These are phyloP conservation scores for Ciconia stormi DNA, from an alignment of 2,113 vertebrate species.

Conservation along the genomic window DNA sequence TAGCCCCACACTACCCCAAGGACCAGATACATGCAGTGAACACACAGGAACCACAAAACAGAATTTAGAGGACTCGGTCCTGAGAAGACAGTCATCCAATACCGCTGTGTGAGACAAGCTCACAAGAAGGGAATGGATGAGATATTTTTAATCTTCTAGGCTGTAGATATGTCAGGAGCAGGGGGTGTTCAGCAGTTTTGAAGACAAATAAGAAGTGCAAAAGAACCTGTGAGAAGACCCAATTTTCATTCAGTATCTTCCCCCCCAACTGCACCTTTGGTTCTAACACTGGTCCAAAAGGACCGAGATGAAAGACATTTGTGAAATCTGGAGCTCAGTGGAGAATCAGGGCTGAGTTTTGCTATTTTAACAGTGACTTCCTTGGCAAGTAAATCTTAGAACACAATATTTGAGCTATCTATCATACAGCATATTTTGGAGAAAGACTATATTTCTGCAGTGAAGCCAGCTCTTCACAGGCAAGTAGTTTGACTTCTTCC, in stretches of 20 bases:
- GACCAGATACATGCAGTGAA: background rate
- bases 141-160: background rate
- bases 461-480: background rate
- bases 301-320: background rate
- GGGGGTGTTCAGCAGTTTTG: background rate
- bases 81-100: background rate
- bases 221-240: background rate
- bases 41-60: background rate
- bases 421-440: background rate
- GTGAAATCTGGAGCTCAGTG: background rate
- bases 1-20: fast-evolving
- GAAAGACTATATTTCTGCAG: background rate
- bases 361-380: background rate
- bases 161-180: background rate
- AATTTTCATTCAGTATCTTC: background rate
- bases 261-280: background rate
- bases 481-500: background rate
- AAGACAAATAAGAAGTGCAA: background rate
- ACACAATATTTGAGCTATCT: background rate
- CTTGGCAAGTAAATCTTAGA: background rate
- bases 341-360: background rate
- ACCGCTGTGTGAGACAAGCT: background rate
- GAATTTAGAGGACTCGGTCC: fast-evolving
- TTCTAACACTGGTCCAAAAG: background rate
- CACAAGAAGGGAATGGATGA: background rate